Base-by-base conservation (phyloP, 2,888 invertebrate genomes). In the Athalia rosae region DNA sequence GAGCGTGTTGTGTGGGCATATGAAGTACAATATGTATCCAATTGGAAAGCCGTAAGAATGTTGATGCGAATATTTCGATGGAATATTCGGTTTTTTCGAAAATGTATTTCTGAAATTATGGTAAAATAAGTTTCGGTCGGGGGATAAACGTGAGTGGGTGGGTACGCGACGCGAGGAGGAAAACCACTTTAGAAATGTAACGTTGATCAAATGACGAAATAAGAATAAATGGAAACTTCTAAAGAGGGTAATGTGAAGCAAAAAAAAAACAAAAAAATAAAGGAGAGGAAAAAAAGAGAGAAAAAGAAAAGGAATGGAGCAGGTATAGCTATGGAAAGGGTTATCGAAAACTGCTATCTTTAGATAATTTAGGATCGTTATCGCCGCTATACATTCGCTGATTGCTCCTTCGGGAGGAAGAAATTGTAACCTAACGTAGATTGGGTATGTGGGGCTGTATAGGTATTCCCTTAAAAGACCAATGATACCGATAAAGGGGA, bases 301-400 rank as follows among this genome's bases (percentile, higher is more conserved):
- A 69, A 8, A 9, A 41, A 43, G 43, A 63, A 11, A 7, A 61
- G 15, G 50, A 53, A 13, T 41, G 15, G 13, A 13, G 48, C n/a
- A 28, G 2, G 13, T 48, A 8, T 41, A 13, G 41, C 11, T 7
- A 43, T 7, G 69, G 53, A 53, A 69, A 69, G 41, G 53, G 9
- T 69, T 69, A 69, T 69, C 69, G 43, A 41, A 53, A 69, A 69
- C 69, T 69, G 69, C 43, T 41, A 69, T 73, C 73, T 28, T 28
- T 7, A 73, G 73, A 73, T 59, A 59, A 73, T 73, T 58, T 48
- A 45, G 43, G 73, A 73, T 71, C 41, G 59, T 59, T 59, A 59
- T 73, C 59, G 59, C 59, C 45, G 73, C 43, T 28, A 28, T 28
- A 50, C 59, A 59, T 73, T 59, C 59, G 59, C 59, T 59, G 73